Evolutionary conservation across 2,888 invertebrate genomes (phyloP).

Genomic region (Oconnorella tubifera): DNA sequence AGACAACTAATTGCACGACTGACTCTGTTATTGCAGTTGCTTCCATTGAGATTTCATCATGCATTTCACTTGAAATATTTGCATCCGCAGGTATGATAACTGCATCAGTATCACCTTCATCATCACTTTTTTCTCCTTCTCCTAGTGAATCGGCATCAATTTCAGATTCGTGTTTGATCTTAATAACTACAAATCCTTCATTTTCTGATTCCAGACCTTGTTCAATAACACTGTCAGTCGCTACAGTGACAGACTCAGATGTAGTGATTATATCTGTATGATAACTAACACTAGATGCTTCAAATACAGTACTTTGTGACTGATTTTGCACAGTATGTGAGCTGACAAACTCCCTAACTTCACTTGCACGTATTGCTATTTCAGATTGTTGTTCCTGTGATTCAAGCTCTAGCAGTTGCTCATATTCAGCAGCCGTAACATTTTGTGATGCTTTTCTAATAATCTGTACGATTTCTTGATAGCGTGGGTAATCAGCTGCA

Average conservation of each 20-base stretch:
- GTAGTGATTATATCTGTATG: too few relatives aligned
- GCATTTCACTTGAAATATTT: too few relatives aligned
- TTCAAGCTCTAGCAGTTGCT: not conserved
- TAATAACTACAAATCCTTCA: slow-evolving; percentile 37
- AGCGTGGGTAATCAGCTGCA: slow-evolving; percentile 27
- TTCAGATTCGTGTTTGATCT: slow-evolving; percentile 5
- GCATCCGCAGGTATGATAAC: too few relatives aligned
- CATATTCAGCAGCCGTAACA: slow-evolving; percentile 25
- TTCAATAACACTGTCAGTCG: too few relatives aligned
- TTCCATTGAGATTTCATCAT: not conserved
- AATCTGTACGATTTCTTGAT: slow-evolving; percentile 34
- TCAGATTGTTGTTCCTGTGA: not conserved
- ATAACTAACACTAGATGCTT: too few relatives aligned
- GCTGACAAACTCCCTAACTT: too few relatives aligned
- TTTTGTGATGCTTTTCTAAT: slow-evolving; percentile 35
- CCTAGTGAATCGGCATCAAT: slow-evolving; percentile 25
- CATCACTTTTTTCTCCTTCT: slow-evolving; percentile 40
- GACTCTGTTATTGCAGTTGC: too few relatives aligned
- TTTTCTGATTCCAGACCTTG: slow-evolving; percentile 31
- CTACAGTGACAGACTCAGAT: too few relatives aligned
- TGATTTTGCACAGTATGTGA: too few relatives aligned
- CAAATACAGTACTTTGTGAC: too few relatives aligned
- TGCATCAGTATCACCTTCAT: slow-evolving; percentile 35
- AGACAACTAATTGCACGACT: too few relatives aligned
- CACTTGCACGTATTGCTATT: too few relatives aligned